A percentile compares a stretch with the other conserved stretches of the same genome.
These are phyloP conservation scores for Parascotia fuliginaria DNA, from an alignment of 2,888 invertebrate genomes.

Conservation along the genomic window DNA sequence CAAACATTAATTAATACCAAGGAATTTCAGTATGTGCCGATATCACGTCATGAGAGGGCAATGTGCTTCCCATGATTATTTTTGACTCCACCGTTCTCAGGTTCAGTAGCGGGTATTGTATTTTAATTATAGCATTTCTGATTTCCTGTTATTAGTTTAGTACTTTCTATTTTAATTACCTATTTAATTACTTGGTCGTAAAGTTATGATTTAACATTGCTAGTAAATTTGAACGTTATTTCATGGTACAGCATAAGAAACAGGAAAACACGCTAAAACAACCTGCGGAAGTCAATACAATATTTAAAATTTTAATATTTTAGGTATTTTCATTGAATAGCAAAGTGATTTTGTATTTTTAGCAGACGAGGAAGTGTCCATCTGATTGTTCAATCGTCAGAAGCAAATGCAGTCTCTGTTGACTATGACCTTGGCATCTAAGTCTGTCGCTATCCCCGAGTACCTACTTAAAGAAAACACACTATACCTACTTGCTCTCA, in stretches of 20 bases:
- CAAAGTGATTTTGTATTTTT: no score
- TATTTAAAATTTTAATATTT: neutral
- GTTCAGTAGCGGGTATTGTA: slow-evolving; percentile 48
- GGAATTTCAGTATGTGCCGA: slow-evolving; percentile 52
- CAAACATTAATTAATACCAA: slow-evolving; percentile 48
- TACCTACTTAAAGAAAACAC: no score
- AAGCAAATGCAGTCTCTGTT: no score
- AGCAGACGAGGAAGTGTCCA: no score
- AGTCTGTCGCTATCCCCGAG: no score
- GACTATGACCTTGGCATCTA: no score
- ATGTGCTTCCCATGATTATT: slow-evolving; percentile 59
- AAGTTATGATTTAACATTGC: neutral
- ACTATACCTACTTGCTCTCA: no score
- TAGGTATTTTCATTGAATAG: neutral
- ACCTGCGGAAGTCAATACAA: neutral
- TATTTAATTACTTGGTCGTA: slow-evolving; percentile 4
- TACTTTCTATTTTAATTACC: slow-evolving; percentile 32
- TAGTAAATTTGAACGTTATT: neutral
- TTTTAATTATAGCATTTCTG: slow-evolving; percentile 36
- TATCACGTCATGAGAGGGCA: slow-evolving; percentile 46
- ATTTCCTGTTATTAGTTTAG: slow-evolving; percentile 46
- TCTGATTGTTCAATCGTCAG: no score
- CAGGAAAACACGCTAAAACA: neutral
- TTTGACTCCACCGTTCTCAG: slow-evolving; percentile 57
- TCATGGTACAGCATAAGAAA: neutral